These are phyloP conservation scores for Drosophila pandora DNA, from an alignment of 1,140 invertebrate genomes.

Conservation along the genomic window DNA sequence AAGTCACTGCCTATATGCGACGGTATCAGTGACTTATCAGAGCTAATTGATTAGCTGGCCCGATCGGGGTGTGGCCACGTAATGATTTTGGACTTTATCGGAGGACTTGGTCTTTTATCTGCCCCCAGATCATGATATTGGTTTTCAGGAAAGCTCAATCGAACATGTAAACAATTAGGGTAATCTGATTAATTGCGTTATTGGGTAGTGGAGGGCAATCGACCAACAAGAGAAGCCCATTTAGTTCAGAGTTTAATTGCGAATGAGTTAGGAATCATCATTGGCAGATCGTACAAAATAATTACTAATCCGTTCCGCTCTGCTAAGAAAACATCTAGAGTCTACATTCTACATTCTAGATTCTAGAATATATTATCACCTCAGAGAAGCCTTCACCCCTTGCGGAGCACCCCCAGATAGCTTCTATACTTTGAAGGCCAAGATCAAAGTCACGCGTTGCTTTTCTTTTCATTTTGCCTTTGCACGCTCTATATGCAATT, in stretches of 20 bases:
- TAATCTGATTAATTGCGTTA: conserved; percentile 11
- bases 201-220: background rate
- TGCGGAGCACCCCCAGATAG: conserved; percentile 1
- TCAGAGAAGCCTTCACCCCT: background rate
- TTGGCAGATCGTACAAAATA: background rate
- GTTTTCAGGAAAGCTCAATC: background rate
- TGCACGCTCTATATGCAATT: conserved; percentile 37
- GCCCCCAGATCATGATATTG: conserved; percentile 1
- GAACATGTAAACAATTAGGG: background rate
- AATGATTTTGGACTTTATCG: conserved; percentile 23
- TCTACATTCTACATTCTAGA: background rate
- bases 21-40: conserved; percentile 21
- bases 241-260: background rate
- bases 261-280: background rate
- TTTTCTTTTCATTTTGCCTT: conserved; percentile 20
- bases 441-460: conserved; percentile 74
- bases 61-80: conserved; percentile 21
- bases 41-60: background rate
- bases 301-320: background rate
- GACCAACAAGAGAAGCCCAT: background rate
- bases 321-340: background rate
- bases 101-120: background rate
- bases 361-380: background rate
- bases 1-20: background rate
- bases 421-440: conserved; percentile 68